A percentile compares a stretch with the other conserved stretches of the same genome.
Conservation (phyloP, 2,797 vertebrate species). For the Sternotherus odoratus region DNA sequence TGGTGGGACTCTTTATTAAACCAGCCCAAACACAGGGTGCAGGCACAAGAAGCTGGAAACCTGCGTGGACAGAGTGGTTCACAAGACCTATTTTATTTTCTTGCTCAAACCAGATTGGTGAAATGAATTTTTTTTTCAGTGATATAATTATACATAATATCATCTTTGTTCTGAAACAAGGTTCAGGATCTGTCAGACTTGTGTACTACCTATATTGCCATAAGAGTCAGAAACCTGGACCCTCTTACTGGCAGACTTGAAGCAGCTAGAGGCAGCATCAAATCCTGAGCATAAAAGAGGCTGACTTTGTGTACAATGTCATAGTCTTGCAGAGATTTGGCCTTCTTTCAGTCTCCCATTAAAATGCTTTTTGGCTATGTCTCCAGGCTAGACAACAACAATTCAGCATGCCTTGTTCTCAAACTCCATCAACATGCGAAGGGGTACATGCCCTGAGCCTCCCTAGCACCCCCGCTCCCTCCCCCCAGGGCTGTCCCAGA, state of each 20-base stretch:
- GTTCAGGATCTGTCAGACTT: not conserved
- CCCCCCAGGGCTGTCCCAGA: not conserved
- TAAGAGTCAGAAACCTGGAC: not conserved
- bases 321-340: not conserved
- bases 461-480: not conserved
- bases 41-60: too few species aligned
- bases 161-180: not conserved
- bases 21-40: too few species aligned
- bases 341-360: not conserved
- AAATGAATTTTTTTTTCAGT: conserved; percentile 10
- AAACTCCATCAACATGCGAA: not conserved
- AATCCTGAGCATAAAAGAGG: not conserved
- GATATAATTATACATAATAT: not conserved
- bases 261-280: not conserved
- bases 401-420: not conserved
- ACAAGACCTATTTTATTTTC: not conserved
- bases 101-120: not conserved
- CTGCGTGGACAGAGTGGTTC: not conserved
- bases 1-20: too few species aligned
- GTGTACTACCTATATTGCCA: not conserved
- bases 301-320: not conserved
- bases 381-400: not conserved
- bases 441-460: not conserved
- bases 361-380: not conserved
- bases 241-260: not conserved